phyloP scores from a whole-genome alignment of 1,140 invertebrate species.

The Mylabris phalerata region DNA sequence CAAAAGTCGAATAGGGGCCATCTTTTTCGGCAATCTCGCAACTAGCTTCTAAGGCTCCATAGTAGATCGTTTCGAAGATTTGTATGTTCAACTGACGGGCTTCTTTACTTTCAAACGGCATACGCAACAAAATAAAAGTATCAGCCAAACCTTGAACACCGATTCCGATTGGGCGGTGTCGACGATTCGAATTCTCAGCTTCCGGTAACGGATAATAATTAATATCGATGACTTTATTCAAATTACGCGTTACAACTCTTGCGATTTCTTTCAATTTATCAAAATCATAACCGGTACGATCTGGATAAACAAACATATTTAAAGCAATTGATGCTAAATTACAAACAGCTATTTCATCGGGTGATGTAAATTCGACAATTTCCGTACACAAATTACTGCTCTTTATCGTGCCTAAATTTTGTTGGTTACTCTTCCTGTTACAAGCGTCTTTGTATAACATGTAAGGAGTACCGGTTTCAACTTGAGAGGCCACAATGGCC shows the following conservation, averaged over 20 bases:
- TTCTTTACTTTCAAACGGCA: slow-evolving; percentile 85
- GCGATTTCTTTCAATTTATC: slow-evolving; percentile 79
- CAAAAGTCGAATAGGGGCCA: slow-evolving; percentile 87
- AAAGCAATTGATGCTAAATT: slow-evolving; percentile 98
- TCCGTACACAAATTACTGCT: slow-evolving; percentile 98
- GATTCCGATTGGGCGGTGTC: slow-evolving; percentile 93
- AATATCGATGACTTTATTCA: slow-evolving; percentile 97
- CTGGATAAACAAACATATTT: slow-evolving; percentile 85
- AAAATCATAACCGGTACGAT: slow-evolving; percentile 80
- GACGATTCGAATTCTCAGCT: slow-evolving; percentile 80
- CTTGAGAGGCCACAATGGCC: slow-evolving; percentile 90
- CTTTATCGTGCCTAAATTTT: slow-evolving; percentile 98
- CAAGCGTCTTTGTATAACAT: slow-evolving; percentile 98
- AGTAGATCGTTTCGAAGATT: slow-evolving; percentile 99
- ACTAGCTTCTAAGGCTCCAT: slow-evolving; percentile 91
- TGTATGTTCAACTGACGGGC: slow-evolving; percentile 86
- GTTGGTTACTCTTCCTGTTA: slow-evolving; percentile 96
- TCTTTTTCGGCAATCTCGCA: slow-evolving; percentile 86
- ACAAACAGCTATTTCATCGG: slow-evolving; percentile 95
- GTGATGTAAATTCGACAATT: slow-evolving; percentile 88
- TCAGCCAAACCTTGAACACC: slow-evolving; percentile 88
- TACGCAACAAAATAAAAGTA: slow-evolving; percentile 80
- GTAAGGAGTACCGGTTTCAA: slow-evolving; percentile 97
- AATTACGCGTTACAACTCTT: slow-evolving; percentile 84
- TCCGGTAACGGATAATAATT: slow-evolving; percentile 94